Percentiles rank a stretch among this genome's conserved stretches.
These are phyloP conservation scores for Ligdia adustata DNA, from an alignment of 2,888 invertebrate species.

Conservation along the genomic window DNA sequence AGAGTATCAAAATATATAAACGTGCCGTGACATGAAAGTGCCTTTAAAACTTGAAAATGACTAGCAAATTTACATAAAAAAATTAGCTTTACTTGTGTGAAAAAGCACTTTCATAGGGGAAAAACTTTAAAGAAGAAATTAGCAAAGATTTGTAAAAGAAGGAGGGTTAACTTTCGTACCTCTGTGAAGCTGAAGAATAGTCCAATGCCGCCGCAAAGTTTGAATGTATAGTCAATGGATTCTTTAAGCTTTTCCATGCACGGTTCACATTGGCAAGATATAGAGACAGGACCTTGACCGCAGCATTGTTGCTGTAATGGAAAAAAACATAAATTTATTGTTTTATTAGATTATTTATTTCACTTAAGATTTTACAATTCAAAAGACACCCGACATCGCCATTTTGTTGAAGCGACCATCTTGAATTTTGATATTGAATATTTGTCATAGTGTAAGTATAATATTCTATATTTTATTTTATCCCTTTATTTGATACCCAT, in stretches of 20 bases:
- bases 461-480: too few species aligned
- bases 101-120: slow-evolving; percentile 17
- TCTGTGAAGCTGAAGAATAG: slow-evolving; percentile 98
- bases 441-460: too few species aligned
- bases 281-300: slow-evolving; percentile 42
- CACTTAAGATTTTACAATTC: too few species aligned
- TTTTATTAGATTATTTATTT: too few species aligned
- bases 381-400: too few species aligned
- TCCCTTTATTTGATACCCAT: too few species aligned
- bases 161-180: slow-evolving; percentile 82
- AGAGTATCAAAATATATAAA: slow-evolving; percentile 18
- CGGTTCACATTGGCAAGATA: slow-evolving; percentile 86
- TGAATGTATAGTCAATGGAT: slow-evolving; percentile 93
- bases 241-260: slow-evolving; percentile 90
- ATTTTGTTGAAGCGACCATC: too few species aligned
- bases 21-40: slow-evolving; percentile 26
- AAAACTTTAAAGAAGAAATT: slow-evolving; percentile 1
- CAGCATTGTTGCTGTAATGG: slow-evolving; percentile 84
- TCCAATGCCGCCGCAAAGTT: slow-evolving; percentile 95
- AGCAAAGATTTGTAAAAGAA: not conserved
- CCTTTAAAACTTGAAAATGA: slow-evolving; percentile 6
- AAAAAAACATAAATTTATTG: too few species aligned
- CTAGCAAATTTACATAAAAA: not conserved
- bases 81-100: slow-evolving; percentile 4
- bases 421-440: too few species aligned